Conservation (phyloP, 2,888 invertebrate species). For the Lasioglossum villosulum region DNA sequence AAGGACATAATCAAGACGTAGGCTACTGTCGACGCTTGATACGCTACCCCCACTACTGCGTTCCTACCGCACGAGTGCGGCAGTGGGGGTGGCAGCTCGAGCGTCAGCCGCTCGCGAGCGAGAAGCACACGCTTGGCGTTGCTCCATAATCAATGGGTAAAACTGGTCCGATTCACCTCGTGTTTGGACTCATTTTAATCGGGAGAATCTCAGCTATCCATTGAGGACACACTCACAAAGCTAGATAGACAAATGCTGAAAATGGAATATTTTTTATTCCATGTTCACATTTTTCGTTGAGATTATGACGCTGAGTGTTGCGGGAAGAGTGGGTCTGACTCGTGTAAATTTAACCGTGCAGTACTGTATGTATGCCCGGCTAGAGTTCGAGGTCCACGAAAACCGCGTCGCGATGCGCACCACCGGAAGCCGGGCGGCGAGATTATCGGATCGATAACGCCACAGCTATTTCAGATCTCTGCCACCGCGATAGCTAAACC, state of each 20-base stretch:
- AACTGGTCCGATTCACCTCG: no score
- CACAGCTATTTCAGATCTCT: slow-evolving; percentile 26
- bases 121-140: no score
- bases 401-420: slow-evolving; percentile 13
- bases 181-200: no score
- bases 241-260: background rate
- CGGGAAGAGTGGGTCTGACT: background rate
- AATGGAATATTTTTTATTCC: background rate
- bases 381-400: background rate
- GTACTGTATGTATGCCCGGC: background rate
- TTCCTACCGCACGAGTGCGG: no score
- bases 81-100: no score
- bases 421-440: background rate
- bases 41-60: no score
- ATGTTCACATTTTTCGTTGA: background rate
- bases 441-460: slow-evolving; percentile 32
- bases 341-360: background rate
- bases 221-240: background rate
- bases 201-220: background rate
- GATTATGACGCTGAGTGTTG: background rate
- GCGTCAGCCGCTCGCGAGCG: no score
- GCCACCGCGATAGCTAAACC: background rate
- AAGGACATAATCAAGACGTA: background rate
- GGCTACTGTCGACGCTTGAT: no score
- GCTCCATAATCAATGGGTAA: no score